A percentile compares a stretch with the other conserved stretches of the same genome.
Conservation (phyloP, 2,113 vertebrate species). For the Colaptes auratus region DNA sequence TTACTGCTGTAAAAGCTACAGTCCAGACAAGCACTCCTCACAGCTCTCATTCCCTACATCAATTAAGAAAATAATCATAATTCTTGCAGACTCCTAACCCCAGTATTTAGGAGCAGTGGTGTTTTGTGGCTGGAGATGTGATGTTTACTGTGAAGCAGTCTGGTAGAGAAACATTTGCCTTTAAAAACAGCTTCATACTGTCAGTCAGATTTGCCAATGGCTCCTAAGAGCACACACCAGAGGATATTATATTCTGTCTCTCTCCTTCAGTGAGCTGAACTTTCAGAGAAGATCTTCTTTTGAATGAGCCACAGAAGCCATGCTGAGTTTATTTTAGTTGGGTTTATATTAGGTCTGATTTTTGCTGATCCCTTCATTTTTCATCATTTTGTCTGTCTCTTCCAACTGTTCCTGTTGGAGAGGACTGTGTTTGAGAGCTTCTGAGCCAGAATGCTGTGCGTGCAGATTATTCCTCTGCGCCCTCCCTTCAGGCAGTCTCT, state of each 20-base stretch:
- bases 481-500: background rate
- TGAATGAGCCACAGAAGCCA: slow-evolving; percentile 21
- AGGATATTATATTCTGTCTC: background rate
- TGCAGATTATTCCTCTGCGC: background rate
- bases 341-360: slow-evolving; percentile 36
- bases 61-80: background rate
- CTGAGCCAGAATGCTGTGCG: slow-evolving; percentile 3
- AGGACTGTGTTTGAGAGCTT: slow-evolving; percentile 12
- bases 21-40: background rate
- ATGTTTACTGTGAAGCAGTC: background rate
- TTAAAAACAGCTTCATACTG: background rate
- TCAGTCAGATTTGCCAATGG: background rate
- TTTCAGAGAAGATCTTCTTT: background rate
- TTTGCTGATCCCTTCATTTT: slow-evolving; percentile 55
- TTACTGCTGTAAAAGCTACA: background rate
- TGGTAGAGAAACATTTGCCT: background rate
- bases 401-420: background rate
- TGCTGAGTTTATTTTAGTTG: slow-evolving; percentile 52
- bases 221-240: background rate
- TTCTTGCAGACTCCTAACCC: background rate
- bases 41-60: background rate
- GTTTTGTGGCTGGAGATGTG: background rate
- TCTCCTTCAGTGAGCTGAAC: background rate
- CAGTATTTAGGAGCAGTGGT: background rate
- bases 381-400: slow-evolving; percentile 5